A percentile compares a stretch with the other conserved stretches of the same genome.
These are phyloP conservation scores for Semicossyphus pulcher DNA, from an alignment of 2,113 vertebrate genomes.

Conservation along the genomic window DNA sequence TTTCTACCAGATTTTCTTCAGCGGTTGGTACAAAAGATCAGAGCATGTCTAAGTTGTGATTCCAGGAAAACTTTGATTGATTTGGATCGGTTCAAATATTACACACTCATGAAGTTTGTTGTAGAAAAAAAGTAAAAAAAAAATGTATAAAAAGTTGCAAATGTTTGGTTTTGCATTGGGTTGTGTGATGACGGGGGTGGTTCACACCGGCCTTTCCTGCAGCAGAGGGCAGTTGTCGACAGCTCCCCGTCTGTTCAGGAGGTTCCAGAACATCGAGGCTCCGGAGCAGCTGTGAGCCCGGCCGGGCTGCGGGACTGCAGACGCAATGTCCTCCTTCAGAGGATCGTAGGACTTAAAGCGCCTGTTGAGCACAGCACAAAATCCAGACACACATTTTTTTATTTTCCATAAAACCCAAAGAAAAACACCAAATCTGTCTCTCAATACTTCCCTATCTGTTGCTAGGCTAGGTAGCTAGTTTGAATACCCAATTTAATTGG, in stretches of 20 bases:
- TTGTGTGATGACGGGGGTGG: not conserved
- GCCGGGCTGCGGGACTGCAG: slow-evolving; percentile 26
- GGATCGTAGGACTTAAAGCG: slow-evolving; percentile 76
- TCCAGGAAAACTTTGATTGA: slow-evolving; percentile 17
- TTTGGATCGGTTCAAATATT: slow-evolving; percentile 13
- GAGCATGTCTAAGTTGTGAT: not conserved
- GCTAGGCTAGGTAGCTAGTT: too few species aligned
- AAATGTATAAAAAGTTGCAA: slow-evolving; percentile 60
- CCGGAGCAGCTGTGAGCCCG: slow-evolving; percentile 51
- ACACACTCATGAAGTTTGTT: slow-evolving; percentile 20
- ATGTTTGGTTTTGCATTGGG: slow-evolving; percentile 28
- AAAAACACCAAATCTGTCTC: not conserved
- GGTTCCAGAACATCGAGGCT: slow-evolving; percentile 79
- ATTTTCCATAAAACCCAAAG: not conserved
- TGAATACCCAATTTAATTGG: too few species aligned
- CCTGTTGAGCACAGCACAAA: slow-evolving; percentile 70
- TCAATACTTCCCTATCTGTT: too few species aligned
- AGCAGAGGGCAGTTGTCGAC: slow-evolving; percentile 87
- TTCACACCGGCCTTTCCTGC: slow-evolving; percentile 82
- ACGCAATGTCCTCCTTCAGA: slow-evolving; percentile 51
- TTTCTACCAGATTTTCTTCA: not conserved
- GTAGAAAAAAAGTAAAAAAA: slow-evolving; percentile 46
- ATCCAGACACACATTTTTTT: not conserved
- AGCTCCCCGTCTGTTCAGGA: slow-evolving; percentile 71
- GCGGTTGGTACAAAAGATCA: slow-evolving; percentile 41